These are phyloP conservation scores for Chrysopa pallens DNA, from an alignment of 1,140 invertebrate species.

Conservation along the genomic window DNA sequence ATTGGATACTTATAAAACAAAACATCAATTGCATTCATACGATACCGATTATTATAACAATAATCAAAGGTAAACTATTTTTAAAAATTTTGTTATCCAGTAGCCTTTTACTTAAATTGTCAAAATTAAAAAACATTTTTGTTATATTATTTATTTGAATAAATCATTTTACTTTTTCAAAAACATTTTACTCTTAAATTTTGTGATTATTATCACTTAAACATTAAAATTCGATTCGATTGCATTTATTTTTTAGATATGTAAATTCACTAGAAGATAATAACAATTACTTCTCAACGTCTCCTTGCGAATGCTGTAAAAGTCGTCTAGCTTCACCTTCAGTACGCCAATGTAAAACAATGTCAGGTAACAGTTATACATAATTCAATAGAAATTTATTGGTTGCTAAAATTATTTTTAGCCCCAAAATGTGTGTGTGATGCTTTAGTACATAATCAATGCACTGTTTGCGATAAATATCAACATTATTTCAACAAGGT, in stretches of 20 bases:
- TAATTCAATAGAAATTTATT: slow-evolving; percentile 1
- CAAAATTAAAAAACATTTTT: no score
- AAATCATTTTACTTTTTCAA: no score
- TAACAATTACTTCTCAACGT: background rate
- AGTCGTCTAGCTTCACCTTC: background rate
- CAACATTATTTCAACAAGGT: slow-evolving; percentile 11
- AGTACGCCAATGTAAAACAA: slow-evolving; percentile 1
- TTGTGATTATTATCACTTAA: background rate
- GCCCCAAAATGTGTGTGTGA: slow-evolving; percentile 5
- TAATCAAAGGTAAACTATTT: no score
- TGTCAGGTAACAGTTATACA: slow-evolving; percentile 2
- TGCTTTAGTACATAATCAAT: slow-evolving; percentile 6
- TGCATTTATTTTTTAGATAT: slow-evolving; percentile 1
- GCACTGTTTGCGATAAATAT: slow-evolving; percentile 15
- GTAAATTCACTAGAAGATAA: background rate
- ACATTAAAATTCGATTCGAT: background rate
- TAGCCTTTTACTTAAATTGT: no score
- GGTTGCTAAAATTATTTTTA: slow-evolving; percentile 2
- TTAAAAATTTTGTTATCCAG: no score
- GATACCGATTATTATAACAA: no score
- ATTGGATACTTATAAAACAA: background rate
- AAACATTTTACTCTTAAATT: no score
- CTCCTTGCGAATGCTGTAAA: background rate
- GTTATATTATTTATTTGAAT: no score
- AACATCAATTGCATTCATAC: background rate